These are phyloP conservation scores for Stomatorhinus walkeri DNA, from an alignment of 2,797 vertebrate genomes.

Conservation along the genomic window DNA sequence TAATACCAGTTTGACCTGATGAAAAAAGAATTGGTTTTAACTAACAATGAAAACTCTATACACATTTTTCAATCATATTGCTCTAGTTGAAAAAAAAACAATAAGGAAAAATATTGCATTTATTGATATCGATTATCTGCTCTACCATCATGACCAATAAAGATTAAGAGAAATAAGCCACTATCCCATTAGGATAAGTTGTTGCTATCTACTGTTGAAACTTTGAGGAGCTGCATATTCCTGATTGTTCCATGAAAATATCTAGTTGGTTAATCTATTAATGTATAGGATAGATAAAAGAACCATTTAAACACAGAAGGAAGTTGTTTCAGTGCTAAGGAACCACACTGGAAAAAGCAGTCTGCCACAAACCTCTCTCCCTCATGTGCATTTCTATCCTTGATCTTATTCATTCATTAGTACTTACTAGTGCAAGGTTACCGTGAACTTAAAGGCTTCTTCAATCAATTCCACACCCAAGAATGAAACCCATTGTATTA, in stretches of 20 bases:
- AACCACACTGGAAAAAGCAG: not conserved
- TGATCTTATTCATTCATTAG: not conserved
- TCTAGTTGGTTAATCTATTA: not conserved
- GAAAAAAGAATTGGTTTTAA: not conserved
- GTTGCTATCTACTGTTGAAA: not conserved
- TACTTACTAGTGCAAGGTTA: not conserved
- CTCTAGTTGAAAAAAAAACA: not conserved
- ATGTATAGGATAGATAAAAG: not conserved
- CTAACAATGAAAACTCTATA: not conserved
- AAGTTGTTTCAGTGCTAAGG: not conserved
- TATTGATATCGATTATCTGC: not conserved
- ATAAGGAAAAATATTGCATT: not conserved
- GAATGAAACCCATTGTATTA: not conserved
- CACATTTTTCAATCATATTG: not conserved
- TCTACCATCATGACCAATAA: not conserved
- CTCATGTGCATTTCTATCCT: not conserved
- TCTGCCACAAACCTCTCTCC: not conserved
- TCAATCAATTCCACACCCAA: not conserved
- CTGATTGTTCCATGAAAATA: not conserved
- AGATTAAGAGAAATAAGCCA: not conserved
- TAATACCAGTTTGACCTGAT: not conserved
- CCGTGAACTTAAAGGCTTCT: not conserved
- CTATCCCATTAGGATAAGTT: not conserved
- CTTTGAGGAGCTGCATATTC: not conserved
- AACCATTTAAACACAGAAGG: not conserved